These are phyloP conservation scores for Campoplex nolae DNA, from an alignment of 2,888 invertebrate genomes.

Conservation along the genomic window DNA sequence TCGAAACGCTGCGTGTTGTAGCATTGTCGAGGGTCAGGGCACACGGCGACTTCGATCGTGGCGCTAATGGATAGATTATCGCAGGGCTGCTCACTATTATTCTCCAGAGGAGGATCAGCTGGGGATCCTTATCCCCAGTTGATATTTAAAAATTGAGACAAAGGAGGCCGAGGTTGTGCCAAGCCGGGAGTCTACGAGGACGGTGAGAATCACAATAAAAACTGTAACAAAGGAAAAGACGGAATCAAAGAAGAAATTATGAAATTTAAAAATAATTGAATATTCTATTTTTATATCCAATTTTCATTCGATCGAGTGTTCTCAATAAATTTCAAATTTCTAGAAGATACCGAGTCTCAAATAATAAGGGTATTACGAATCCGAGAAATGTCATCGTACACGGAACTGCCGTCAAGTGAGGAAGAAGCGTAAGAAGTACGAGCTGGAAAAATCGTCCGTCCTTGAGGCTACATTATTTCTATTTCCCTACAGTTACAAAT, in stretches of 20 bases:
- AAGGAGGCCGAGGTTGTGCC: constrained; percentile 27
- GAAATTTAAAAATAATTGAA: not conserved
- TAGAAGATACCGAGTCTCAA: constrained; percentile 70
- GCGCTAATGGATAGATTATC: constrained; percentile 82
- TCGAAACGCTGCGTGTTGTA: constrained; percentile 79
- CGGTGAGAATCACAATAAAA: constrained; percentile 40
- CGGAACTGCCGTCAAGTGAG: constrained; percentile 81
- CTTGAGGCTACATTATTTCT: no score
- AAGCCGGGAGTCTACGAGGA: constrained; percentile 40
- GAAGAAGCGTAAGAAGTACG: constrained; percentile 79
- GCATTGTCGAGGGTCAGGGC: constrained; percentile 80
- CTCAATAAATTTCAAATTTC: not conserved
- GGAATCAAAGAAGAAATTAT: constrained; percentile 57
- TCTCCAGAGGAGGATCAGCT: constrained; percentile 75
- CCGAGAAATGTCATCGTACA: constrained; percentile 82
- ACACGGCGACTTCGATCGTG: constrained; percentile 76
- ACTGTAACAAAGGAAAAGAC: constrained; percentile 29
- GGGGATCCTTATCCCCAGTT: constrained; percentile 78
- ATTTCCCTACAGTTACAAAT: no score
- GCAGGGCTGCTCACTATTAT: constrained; percentile 78
- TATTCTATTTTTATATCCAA: not conserved
- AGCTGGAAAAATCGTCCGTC: constrained; percentile 81
- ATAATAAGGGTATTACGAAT: constrained; percentile 80
- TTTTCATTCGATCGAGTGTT: not conserved
- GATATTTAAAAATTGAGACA: constrained; percentile 51